These are phyloP conservation scores for Crossaster papposus DNA, from an alignment of 53 echinoderm and acorn worm species.

Conservation along the genomic window DNA sequence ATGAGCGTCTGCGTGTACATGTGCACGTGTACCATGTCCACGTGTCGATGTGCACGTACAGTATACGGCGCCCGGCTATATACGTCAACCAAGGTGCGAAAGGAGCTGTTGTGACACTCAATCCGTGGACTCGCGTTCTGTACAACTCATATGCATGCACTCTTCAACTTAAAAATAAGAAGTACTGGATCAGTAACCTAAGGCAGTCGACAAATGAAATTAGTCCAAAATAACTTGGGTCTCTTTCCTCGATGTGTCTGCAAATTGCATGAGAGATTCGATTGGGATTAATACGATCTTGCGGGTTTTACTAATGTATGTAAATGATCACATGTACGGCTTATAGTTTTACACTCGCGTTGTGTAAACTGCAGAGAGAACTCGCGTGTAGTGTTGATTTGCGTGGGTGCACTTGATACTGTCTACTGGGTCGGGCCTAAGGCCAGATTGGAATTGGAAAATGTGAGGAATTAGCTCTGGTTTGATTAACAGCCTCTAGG, in stretches of 20 bases:
- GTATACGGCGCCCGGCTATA: not conserved
- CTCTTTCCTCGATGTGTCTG: not conserved
- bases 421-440: no score
- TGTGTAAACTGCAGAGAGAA: no score
- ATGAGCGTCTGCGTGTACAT: not conserved
- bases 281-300: not conserved
- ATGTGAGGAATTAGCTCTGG: no score
- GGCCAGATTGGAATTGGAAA: no score
- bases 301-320: not conserved
- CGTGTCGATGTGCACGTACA: not conserved
- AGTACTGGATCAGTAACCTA: not conserved
- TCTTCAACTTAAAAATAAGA: not conserved
- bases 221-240: not conserved
- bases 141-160: not conserved
- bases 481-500: no score
- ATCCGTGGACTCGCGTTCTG: not conserved
- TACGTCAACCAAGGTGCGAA: constrained; percentile 1
- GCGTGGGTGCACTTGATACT: no score
- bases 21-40: no score
- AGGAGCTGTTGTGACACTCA: not conserved
- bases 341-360: not conserved
- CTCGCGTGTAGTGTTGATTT: no score
- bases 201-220: not conserved
- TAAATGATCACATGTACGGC: not conserved
- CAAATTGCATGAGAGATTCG: not conserved